Evolutionary conservation across 2,113 vertebrate genomes (phyloP).

Genomic region (Paratilapia polleni): DNA sequence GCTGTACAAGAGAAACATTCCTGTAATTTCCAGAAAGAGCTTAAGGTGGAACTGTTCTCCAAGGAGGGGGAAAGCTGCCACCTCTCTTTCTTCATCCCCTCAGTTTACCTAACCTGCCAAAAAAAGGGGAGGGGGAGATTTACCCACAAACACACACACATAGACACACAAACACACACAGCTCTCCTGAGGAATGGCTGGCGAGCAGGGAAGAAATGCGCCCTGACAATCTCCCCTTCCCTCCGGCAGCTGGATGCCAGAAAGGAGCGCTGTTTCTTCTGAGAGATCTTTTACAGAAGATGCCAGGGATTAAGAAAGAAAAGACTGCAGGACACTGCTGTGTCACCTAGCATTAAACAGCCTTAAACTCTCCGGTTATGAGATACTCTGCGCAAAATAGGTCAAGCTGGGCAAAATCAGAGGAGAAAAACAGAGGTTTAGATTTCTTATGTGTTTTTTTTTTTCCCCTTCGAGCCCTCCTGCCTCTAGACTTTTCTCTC

Average conservation of each 20-base stretch:
- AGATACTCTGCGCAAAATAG: conserved; percentile 79
- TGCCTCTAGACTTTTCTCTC: conserved; percentile 19
- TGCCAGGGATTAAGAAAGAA: conserved; percentile 71
- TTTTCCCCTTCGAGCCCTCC: neutral
- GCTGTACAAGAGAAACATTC: conserved; percentile 70
- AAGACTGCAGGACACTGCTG: conserved; percentile 73
- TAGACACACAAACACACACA: conserved; percentile 29
- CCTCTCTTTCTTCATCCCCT: conserved; percentile 36
- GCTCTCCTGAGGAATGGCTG: conserved; percentile 70
- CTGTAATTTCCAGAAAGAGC: conserved; percentile 71
- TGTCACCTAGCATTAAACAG: conserved; percentile 81
- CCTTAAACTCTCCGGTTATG: conserved; percentile 74
- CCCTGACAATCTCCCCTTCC: conserved; percentile 79
- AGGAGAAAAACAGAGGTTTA: conserved; percentile 11
- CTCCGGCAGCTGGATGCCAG: conserved; percentile 69
- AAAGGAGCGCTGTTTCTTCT: conserved; percentile 67
- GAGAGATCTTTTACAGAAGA: conserved; percentile 78
- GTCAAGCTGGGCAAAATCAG: conserved; percentile 58
- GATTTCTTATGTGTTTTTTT: conserved; percentile 24
- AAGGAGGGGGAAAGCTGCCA: conserved; percentile 35
- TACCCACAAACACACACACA: conserved; percentile 26
- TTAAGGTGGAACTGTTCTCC: conserved; percentile 73
- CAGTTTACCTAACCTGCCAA: conserved; percentile 52
- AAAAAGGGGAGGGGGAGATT: conserved; percentile 2
- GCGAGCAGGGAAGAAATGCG: conserved; percentile 75